Evolutionary conservation across 2,113 vertebrate genomes (phyloP).

Genomic region (Channa maculata): DNA sequence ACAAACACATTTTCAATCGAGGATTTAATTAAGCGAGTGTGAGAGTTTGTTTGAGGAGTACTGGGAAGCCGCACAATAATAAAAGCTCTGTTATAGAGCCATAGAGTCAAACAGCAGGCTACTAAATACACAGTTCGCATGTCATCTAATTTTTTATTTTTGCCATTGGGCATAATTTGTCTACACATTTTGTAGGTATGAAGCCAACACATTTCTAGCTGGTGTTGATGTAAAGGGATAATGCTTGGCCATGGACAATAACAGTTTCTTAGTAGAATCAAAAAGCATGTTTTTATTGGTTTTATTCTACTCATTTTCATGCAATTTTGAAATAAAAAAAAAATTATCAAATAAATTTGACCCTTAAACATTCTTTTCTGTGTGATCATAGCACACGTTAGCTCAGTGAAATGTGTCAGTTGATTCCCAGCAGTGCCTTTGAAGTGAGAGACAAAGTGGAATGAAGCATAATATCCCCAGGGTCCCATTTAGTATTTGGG

Average conservation of each 20-base stretch:
- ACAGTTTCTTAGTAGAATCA: constrained; percentile 8
- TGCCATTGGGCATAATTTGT: constrained; percentile 56
- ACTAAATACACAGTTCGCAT: constrained; percentile 71
- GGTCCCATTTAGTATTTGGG: constrained; percentile 76
- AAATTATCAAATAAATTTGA: background rate
- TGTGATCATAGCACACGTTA: constrained; percentile 26
- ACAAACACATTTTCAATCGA: constrained; percentile 67
- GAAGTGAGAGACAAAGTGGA: constrained; percentile 77
- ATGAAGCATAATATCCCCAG: constrained; percentile 74
- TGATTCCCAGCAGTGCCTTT: constrained; percentile 68
- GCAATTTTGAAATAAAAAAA: background rate
- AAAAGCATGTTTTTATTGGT: background rate
- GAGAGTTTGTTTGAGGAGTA: constrained; percentile 66
- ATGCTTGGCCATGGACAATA: constrained; percentile 16
- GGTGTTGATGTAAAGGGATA: constrained; percentile 39
- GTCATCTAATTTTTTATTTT: constrained; percentile 42
- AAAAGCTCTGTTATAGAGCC: constrained; percentile 54
- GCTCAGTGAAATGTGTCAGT: constrained; percentile 52
- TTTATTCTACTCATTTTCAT: background rate
- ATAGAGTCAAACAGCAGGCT: constrained; percentile 55
- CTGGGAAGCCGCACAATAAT: constrained; percentile 65
- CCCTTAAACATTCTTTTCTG: background rate
- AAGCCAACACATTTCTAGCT: constrained; percentile 51
- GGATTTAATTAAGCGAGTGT: constrained; percentile 73
- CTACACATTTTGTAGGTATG: constrained; percentile 55